Percentiles rank a stretch among this genome's conserved stretches.
These are phyloP conservation scores for Megalops atlanticus DNA, from an alignment of 2,113 vertebrate species.

Conservation along the genomic window DNA sequence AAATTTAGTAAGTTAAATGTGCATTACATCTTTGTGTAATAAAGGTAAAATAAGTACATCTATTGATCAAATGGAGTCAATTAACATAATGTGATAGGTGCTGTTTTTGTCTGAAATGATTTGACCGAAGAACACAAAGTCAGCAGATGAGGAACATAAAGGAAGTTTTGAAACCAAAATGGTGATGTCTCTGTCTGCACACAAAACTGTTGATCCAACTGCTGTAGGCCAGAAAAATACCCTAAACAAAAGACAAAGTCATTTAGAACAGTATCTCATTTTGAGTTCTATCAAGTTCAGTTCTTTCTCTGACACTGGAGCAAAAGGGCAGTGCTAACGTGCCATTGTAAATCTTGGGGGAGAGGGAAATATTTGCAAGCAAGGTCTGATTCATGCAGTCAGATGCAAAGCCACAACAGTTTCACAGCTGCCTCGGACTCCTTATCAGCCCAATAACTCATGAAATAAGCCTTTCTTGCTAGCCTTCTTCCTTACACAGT, in stretches of 20 bases:
- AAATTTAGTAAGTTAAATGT: no score
- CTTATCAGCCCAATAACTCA: conserved; percentile 40
- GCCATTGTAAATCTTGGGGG: conserved; percentile 15
- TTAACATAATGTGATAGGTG: no score
- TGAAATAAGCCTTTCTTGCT: conserved; percentile 36
- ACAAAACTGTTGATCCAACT: no score
- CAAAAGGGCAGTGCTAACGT: not conserved
- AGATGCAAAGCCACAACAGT: conserved; percentile 24
- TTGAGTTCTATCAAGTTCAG: not conserved
- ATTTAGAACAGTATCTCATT: conserved; percentile 20
- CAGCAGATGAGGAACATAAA: no score
- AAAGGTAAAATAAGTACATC: no score
- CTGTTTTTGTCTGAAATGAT: no score
- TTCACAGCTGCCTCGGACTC: conserved; percentile 50
- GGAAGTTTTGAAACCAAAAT: not conserved
- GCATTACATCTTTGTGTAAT: no score
- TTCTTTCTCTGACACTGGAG: conserved; percentile 6
- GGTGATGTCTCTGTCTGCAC: not conserved
- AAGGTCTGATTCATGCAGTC: conserved; percentile 15
- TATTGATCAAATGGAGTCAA: no score
- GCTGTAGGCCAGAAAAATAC: no score
- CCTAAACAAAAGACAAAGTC: conserved; percentile 9
- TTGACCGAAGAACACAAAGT: no score
- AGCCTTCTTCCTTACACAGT: conserved; percentile 18
- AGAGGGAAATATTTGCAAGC: not conserved